Evolutionary conservation across 2,113 vertebrate species (phyloP).

Genomic region (Haemorhous mexicanus): DNA sequence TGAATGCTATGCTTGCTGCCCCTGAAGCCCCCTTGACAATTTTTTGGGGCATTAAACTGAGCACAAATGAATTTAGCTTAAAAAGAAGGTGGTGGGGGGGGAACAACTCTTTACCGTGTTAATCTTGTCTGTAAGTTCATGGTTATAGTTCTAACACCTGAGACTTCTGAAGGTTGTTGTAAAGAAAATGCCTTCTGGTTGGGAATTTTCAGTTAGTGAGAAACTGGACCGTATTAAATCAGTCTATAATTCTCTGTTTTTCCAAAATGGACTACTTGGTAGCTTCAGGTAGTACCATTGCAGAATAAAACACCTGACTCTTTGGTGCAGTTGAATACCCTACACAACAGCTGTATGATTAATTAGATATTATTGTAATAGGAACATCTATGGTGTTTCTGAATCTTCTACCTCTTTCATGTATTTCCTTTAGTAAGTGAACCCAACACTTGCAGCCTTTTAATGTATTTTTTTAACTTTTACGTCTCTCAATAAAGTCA

Average conservation of each 20-base stretch:
- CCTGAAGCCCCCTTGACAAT: background rate
- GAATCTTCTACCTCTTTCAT: conserved; percentile 63
- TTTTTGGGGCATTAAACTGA: background rate
- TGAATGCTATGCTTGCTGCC: background rate
- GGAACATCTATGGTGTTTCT: conserved; percentile 40
- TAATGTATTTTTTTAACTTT: conserved; percentile 61
- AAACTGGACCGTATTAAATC: background rate
- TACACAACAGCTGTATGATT: background rate
- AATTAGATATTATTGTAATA: background rate
- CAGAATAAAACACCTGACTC: background rate
- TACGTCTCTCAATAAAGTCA: background rate
- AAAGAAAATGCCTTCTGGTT: background rate
- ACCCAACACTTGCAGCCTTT: conserved; percentile 19
- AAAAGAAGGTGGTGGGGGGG: background rate
- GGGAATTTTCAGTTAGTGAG: background rate
- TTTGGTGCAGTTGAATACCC: background rate
- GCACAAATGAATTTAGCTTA: background rate
- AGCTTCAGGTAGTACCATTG: background rate
- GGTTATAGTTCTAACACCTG: background rate
- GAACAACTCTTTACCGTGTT: background rate
- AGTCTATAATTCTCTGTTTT: background rate
- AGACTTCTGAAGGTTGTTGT: background rate
- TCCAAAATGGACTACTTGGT: background rate
- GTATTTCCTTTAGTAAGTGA: conserved; percentile 43
- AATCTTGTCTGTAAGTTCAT: background rate